A percentile compares a stretch with the other conserved stretches of the same genome.
phyloP scores from a whole-genome alignment of 35 echinoderm and acorn worm species.

The Lytechinus pictus region DNA sequence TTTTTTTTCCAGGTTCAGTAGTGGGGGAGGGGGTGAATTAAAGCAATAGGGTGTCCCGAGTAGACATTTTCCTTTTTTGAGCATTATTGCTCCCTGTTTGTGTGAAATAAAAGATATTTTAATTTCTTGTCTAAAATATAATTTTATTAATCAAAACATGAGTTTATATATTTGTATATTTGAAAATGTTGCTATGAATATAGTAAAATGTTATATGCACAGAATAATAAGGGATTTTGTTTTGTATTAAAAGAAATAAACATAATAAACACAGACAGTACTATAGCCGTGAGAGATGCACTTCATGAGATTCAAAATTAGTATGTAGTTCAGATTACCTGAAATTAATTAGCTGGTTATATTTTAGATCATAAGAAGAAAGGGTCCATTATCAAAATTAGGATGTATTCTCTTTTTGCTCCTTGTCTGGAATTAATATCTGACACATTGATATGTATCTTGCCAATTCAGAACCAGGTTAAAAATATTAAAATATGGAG shows the following conservation, averaged over 20 bases:
- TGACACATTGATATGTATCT: background rate
- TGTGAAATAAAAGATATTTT: too few relatives aligned
- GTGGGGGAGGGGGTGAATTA: background rate
- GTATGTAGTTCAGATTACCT: background rate
- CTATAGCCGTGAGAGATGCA: background rate
- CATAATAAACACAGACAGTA: background rate
- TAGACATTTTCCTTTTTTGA: background rate
- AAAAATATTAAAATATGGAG: background rate
- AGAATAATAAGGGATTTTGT: background rate
- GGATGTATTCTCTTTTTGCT: background rate
- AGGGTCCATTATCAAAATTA: background rate
- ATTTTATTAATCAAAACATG: background rate
- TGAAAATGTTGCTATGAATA: background rate
- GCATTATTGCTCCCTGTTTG: background rate
- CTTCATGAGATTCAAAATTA: background rate
- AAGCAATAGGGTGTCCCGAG: background rate
- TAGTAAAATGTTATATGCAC: background rate
- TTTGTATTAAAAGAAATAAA: background rate
- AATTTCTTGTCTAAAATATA: background rate
- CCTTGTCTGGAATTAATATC: background rate
- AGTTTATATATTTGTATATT: background rate
- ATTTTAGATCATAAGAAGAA: background rate
- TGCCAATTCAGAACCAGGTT: background rate
- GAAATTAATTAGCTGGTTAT: background rate
- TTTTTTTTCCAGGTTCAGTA: background rate